Conservation (phyloP, 1,140 invertebrate genomes). For the Meloidogyne hapla region DNA sequence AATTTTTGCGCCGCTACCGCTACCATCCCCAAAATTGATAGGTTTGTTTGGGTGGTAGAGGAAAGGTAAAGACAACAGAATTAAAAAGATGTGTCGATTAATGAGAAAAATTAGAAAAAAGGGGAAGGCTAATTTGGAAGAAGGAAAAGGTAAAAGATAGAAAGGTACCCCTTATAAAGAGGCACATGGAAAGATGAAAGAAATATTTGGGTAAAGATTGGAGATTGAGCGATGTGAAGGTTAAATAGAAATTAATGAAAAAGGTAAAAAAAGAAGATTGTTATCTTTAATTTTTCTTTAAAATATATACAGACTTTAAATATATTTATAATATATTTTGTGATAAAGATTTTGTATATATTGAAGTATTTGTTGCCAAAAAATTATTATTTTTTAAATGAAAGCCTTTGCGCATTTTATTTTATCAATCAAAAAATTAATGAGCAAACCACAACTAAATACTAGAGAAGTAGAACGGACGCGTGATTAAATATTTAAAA, state of each 20-base stretch:
- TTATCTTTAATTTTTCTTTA: background rate
- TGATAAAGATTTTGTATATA: background rate
- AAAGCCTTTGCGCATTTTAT: background rate
- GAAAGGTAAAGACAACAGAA: background rate
- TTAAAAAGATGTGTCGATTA: background rate
- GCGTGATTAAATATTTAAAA: background rate
- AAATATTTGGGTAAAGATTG: background rate
- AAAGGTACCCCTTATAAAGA: background rate
- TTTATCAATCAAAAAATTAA: background rate
- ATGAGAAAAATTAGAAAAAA: background rate
- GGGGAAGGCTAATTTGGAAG: background rate
- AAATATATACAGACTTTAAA: background rate
- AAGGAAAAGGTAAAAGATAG: background rate
- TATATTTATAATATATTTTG: background rate
- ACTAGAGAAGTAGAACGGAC: background rate
- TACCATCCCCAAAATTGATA: background rate
- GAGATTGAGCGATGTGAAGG: background rate
- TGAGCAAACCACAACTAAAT: background rate
- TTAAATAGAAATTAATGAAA: background rate
- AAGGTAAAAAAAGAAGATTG: background rate
- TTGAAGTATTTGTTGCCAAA: background rate
- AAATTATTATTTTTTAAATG: background rate
- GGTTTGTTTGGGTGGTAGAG: constrained; percentile 7
- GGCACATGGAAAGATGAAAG: background rate
- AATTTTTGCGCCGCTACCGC: background rate